Evolutionary conservation across 2,797 vertebrate species (phyloP).

Genomic region (Microcaecilia unicolor): DNA sequence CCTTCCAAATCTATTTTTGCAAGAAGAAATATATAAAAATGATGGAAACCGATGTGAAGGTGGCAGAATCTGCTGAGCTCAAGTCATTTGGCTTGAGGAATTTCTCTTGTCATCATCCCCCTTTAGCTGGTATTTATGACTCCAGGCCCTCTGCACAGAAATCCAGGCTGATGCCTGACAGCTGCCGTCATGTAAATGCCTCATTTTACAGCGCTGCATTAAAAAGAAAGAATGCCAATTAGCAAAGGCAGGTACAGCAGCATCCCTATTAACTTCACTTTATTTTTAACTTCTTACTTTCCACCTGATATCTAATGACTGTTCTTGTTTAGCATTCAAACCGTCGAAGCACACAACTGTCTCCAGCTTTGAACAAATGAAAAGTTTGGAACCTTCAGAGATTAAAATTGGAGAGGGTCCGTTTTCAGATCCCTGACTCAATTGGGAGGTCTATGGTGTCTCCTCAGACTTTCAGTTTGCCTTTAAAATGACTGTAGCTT

Average conservation of each 20-base stretch:
- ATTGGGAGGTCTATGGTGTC: no score
- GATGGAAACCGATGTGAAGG: not conserved
- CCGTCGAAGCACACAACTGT: no score
- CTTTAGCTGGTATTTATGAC: constrained; percentile 6
- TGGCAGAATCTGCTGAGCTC: constrained; percentile 3
- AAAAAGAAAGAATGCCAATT: not conserved
- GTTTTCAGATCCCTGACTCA: no score
- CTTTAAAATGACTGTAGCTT: no score
- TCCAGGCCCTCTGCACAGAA: not conserved
- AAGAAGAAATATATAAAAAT: constrained; percentile 3
- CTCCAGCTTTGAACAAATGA: no score
- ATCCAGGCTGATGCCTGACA: not conserved
- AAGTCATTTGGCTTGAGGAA: constrained; percentile 1
- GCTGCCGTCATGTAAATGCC: not conserved
- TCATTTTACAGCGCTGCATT: not conserved
- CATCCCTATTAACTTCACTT: no score
- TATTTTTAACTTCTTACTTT: no score
- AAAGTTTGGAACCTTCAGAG: no score
- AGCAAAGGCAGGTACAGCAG: not conserved
- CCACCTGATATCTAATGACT: no score
- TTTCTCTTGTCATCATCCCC: constrained; percentile 1
- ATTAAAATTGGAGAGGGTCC: no score
- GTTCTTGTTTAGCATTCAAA: no score
- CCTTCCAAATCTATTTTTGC: not conserved
- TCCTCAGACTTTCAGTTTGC: no score